Percentiles rank a stretch among this genome's conserved stretches.
These are phyloP conservation scores for Leistus spinibarbis DNA, from an alignment of 2,888 invertebrate species.

Conservation along the genomic window DNA sequence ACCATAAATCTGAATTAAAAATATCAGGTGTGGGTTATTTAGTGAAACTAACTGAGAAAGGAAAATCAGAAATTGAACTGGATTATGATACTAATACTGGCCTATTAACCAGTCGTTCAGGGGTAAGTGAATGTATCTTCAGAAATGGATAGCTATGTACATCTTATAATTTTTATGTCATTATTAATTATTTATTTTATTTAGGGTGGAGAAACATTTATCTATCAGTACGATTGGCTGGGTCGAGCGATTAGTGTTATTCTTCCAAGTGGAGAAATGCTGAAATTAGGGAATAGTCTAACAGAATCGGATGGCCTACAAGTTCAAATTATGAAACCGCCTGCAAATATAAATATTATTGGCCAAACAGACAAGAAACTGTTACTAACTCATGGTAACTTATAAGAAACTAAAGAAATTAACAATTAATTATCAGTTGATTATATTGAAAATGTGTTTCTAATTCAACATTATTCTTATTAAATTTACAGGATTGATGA, in stretches of 20 bases:
- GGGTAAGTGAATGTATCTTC: slow-evolving; percentile 61
- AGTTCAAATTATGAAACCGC: slow-evolving; percentile 66
- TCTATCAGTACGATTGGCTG: slow-evolving; percentile 89
- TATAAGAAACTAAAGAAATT: too few species aligned
- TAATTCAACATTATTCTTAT: too few species aligned
- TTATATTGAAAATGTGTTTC: too few species aligned
- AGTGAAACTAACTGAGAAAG: slow-evolving; percentile 86
- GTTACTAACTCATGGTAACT: slow-evolving; percentile 61
- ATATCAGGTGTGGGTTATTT: slow-evolving; percentile 93
- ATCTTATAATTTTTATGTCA: not conserved
- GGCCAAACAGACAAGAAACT: slow-evolving; percentile 61
- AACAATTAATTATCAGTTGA: too few species aligned
- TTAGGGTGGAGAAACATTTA: slow-evolving; percentile 83
- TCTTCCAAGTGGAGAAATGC: slow-evolving; percentile 89
- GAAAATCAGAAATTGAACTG: slow-evolving; percentile 85
- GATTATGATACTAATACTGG: slow-evolving; percentile 91
- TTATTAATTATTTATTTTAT: slow-evolving; percentile 42
- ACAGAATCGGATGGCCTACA: slow-evolving; percentile 78
- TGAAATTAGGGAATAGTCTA: slow-evolving; percentile 78
- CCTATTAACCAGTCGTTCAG: slow-evolving; percentile 81
- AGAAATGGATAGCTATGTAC: slow-evolving; percentile 7
- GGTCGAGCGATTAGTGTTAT: slow-evolving; percentile 87
- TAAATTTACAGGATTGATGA: slow-evolving; percentile 63
- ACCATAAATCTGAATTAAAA: slow-evolving; percentile 88
- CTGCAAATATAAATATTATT: slow-evolving; percentile 51